These are phyloP conservation scores for Cinclus mexicanus DNA, from an alignment of 2,113 vertebrate species.

Conservation along the genomic window DNA sequence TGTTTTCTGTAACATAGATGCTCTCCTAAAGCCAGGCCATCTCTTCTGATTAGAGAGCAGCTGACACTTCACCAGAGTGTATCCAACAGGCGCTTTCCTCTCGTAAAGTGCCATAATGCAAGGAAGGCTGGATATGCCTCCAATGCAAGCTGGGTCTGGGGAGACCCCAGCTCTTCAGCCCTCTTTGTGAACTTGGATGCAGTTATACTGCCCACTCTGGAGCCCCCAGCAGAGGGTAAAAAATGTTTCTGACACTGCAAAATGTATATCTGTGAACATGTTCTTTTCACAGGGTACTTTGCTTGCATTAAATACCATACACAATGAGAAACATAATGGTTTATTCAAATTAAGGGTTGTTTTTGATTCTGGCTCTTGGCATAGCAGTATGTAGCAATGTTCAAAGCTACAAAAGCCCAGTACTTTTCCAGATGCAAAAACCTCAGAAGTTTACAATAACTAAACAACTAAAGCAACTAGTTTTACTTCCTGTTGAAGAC, in stretches of 20 bases:
- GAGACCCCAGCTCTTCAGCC: background rate
- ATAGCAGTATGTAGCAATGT: background rate
- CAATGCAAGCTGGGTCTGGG: background rate
- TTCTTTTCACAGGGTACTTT: background rate
- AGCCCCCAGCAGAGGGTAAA: background rate
- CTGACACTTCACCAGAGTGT: background rate
- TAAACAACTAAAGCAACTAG: background rate
- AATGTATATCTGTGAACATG: background rate
- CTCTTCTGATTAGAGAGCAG: background rate
- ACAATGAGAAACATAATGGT: background rate
- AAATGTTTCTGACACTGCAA: background rate
- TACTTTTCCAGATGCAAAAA: background rate
- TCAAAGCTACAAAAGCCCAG: background rate
- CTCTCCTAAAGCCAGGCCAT: background rate
- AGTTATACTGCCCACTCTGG: background rate
- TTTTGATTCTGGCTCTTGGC: background rate
- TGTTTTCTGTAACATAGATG: background rate
- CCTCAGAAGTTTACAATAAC: background rate
- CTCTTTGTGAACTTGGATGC: background rate
- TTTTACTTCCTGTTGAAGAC: background rate
- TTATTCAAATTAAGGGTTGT: background rate
- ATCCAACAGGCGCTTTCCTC: background rate
- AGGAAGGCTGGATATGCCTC: background rate
- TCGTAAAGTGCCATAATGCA: background rate
- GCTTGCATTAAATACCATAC: background rate